Evolutionary conservation across 2,113 vertebrate species (phyloP).

Genomic region (Columba janthina): DNA sequence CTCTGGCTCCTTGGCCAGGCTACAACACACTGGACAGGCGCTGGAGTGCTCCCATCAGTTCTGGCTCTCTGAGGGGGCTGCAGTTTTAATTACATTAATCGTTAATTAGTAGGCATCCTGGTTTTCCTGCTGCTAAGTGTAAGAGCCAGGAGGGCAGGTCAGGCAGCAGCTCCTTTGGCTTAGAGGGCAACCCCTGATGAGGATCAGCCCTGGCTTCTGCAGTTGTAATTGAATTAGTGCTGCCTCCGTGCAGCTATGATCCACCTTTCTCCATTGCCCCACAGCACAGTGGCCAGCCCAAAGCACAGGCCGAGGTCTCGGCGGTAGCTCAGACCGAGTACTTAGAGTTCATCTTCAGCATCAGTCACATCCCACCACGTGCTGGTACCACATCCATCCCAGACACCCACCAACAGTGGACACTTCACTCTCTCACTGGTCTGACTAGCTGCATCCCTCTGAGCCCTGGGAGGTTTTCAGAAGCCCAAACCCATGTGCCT

Average conservation of each 20-base stretch:
- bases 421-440: neutral
- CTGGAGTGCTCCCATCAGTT: neutral
- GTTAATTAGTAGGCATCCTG: neutral
- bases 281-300: neutral
- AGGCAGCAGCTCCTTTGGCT: neutral
- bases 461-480: neutral
- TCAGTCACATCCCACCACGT: rapidly evolving
- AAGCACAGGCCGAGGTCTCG: rapidly evolving
- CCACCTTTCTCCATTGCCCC: neutral
- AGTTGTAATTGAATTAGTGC: slow-evolving; percentile 26
- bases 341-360: neutral
- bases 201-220: neutral
- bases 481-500: rapidly evolving
- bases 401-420: neutral
- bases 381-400: neutral
- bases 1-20: neutral
- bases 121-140: neutral
- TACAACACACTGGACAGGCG: neutral
- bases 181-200: neutral
- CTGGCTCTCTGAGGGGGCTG: neutral
- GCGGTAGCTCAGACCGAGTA: neutral
- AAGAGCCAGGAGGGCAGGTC: slow-evolving; percentile 17
- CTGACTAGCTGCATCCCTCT: neutral
- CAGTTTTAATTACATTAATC: neutral
- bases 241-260: neutral